Percentiles rank a stretch among this genome's conserved stretches.
phyloP scores from a whole-genome alignment of 1,140 invertebrate genomes.

The Streblospio benedicti region DNA sequence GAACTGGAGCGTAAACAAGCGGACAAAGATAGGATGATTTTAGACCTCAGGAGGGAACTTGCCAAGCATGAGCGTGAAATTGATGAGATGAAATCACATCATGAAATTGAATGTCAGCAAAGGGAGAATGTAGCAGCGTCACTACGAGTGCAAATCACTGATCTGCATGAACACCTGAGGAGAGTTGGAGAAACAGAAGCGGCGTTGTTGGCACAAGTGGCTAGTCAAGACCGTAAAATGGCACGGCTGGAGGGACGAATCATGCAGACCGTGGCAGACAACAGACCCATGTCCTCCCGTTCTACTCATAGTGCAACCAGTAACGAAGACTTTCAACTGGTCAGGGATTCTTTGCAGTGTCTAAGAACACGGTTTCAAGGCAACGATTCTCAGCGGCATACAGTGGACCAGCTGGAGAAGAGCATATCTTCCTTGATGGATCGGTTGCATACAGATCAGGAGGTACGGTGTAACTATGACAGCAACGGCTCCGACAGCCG shows the following conservation, averaged over 20 bases:
- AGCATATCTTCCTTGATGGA: slow-evolving; percentile 48
- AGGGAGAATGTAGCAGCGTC: slow-evolving; percentile 31
- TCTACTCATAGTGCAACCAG: slow-evolving; percentile 22
- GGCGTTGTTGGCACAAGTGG: slow-evolving; percentile 26
- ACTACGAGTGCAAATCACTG: slow-evolving; percentile 23
- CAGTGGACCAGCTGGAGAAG: slow-evolving; percentile 49
- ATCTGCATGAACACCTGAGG: slow-evolving; percentile 23
- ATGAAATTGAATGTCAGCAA: slow-evolving; percentile 30
- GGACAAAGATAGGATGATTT: slow-evolving; percentile 31
- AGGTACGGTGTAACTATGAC: slow-evolving; percentile 1
- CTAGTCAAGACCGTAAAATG: slow-evolving; percentile 39
- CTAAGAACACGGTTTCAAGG: slow-evolving; percentile 42
- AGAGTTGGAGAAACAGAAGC: slow-evolving; percentile 29
- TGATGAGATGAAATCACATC: slow-evolving; percentile 32
- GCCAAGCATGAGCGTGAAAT: slow-evolving; percentile 13
- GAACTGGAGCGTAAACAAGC: slow-evolving; percentile 34
- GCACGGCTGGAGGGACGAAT: slow-evolving; percentile 40
- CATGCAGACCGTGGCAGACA: slow-evolving; percentile 26
- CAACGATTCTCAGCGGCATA: slow-evolving; percentile 47
- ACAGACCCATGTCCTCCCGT: no score
- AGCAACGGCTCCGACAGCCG: slow-evolving; percentile 3
- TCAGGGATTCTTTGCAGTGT: slow-evolving; percentile 45
- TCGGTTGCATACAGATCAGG: slow-evolving; percentile 29
- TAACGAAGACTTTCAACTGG: slow-evolving; percentile 47
- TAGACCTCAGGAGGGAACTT: slow-evolving; percentile 25